Evolutionary conservation across 92 coral and sea anemone genomes (phyloP).

Genomic region (Meandrina meandrites): DNA sequence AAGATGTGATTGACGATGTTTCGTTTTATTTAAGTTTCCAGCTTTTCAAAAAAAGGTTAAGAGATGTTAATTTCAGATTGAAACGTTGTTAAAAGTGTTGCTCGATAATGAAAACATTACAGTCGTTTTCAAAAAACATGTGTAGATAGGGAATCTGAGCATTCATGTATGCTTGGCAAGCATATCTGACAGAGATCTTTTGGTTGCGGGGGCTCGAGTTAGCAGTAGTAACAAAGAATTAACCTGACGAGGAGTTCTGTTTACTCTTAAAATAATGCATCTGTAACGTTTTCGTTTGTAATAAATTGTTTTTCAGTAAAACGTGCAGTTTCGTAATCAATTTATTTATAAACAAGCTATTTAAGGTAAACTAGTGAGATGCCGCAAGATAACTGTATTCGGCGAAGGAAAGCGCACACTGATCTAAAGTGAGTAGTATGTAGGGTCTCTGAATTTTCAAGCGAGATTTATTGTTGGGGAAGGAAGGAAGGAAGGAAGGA

Average conservation of each 20-base stretch:
- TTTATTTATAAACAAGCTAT: background rate
- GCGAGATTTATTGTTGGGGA: too few relatives aligned
- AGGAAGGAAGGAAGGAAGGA: too few relatives aligned
- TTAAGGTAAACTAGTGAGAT: too few relatives aligned
- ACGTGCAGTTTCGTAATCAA: background rate
- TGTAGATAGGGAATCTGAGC: background rate
- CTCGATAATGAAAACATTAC: background rate
- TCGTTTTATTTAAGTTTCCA: background rate
- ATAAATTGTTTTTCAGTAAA: background rate
- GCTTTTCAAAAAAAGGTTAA: background rate
- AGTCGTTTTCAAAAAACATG: background rate
- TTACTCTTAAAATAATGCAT: background rate
- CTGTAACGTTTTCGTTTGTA: background rate
- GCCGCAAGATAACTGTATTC: too few relatives aligned
- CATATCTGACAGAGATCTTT: background rate
- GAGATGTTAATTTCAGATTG: background rate
- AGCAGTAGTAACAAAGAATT: background rate
- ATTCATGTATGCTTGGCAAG: background rate
- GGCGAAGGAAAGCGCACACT: too few relatives aligned
- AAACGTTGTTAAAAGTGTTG: background rate
- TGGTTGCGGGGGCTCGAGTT: background rate
- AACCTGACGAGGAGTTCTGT: background rate
- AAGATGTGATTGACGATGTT: conserved; percentile 1
- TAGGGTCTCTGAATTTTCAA: too few relatives aligned
- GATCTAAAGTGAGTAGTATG: too few relatives aligned